Base-by-base conservation (phyloP, 1,140 invertebrate species). In the Lineus longissimus region DNA sequence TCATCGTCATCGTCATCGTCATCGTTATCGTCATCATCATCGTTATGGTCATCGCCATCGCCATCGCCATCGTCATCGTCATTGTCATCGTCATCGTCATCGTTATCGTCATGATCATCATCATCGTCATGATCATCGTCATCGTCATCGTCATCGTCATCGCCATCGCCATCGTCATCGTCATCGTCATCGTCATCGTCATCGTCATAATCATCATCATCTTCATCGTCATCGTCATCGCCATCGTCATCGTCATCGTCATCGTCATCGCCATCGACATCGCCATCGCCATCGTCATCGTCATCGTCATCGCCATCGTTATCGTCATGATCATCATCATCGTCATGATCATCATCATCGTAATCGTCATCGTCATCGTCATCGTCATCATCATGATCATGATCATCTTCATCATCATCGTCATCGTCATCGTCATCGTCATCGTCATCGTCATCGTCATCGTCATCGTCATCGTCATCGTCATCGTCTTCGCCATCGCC, bases 391-490 rank as follows among this genome's bases (percentile, higher is more conserved):
- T 2, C 27, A 27, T 23, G 27, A 9, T 22, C 47, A 51, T 11
- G 27, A 51, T 45, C 1, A 45, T 45, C n/a, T 19, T 22, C 55
- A 2, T 56, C 55, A 22, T 56, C 55, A 56, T 56, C 55, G 30
- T 56, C 55, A 56, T 22, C 55, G 30, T 22, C 55, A 22, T 22
- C 55, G 19, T 22, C 55, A 55, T 57, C 55, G 22, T 57, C 55
- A 29, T 57, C 55, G 30, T 57, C 23, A 29, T 57, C 6, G 55
- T 57, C 55, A 17, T 57, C 55, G 23, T 57, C 55, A 29, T 57
- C 25, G 25, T 57, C 55, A 2, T 57, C 15, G 1, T 57, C 55
- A 1, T 57, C 55, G 6, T 57, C 55, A 30, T 19, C n/a, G n/a
- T n/a, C n/a, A n/a, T n/a, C n/a, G n/a, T n/a, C n/a, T n/a, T n/a